These are phyloP conservation scores for Zaprionus obscuricornis DNA, from an alignment of 2,888 invertebrate genomes.

Conservation along the genomic window DNA sequence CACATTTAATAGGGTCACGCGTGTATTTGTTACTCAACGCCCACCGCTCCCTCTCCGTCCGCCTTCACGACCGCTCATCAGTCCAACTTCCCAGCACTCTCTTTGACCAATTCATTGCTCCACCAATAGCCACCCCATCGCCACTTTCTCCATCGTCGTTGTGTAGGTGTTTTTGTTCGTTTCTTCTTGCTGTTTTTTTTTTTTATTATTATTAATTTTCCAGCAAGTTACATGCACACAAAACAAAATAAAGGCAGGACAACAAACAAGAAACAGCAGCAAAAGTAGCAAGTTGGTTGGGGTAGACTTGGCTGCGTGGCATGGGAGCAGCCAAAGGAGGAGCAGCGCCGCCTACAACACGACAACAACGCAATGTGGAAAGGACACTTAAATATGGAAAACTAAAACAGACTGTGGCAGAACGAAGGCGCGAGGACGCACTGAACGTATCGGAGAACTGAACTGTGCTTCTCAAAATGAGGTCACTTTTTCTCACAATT, in stretches of 20 bases:
- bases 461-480: conserved; percentile 68
- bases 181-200: conserved; percentile 30
- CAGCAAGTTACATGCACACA: conserved; percentile 76
- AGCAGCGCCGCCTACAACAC: conserved; percentile 43
- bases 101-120: conserved; percentile 19
- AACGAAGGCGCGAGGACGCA: not conserved
- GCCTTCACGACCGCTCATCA: not conserved
- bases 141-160: not conserved
- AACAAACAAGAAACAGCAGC: conserved; percentile 31
- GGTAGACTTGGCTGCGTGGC: conserved; percentile 19
- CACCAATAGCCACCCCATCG: no score
- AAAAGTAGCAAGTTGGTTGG: conserved; percentile 32
- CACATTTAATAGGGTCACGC: conserved; percentile 79
- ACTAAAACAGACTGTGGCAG: conserved; percentile 31
- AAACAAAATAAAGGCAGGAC: conserved; percentile 74
- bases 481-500: conserved; percentile 63
- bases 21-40: conserved; percentile 64
- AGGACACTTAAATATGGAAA: conserved; percentile 75
- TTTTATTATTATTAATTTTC: conserved; percentile 79
- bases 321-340: not conserved
- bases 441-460: no score
- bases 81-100: no score
- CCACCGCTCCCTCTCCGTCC: conserved; percentile 20
- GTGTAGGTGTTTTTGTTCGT: conserved; percentile 62
- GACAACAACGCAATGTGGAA: conserved; percentile 64